These are phyloP conservation scores for Aphelinus certus DNA, from an alignment of 1,140 invertebrate species.

Conservation along the genomic window DNA sequence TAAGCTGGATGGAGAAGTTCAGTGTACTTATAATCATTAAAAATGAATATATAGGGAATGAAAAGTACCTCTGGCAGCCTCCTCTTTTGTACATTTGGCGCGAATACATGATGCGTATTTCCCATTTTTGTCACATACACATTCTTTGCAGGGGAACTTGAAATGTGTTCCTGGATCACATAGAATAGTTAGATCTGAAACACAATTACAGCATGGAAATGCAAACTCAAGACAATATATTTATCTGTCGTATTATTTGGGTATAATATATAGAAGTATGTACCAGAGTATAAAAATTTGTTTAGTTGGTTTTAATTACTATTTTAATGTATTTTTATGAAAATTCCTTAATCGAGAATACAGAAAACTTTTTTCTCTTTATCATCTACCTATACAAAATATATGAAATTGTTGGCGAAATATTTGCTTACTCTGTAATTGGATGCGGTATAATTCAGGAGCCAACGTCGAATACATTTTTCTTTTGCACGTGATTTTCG, in stretches of 20 bases:
- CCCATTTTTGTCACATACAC: slow-evolving; percentile 1
- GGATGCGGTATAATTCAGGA: background rate
- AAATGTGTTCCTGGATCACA: slow-evolving; percentile 1
- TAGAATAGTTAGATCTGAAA: background rate
- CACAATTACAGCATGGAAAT: too few species aligned
- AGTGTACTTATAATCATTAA: too few species aligned
- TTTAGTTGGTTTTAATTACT: background rate
- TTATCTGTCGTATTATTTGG: too few species aligned
- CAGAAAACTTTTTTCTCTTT: too few species aligned
- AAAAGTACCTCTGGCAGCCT: background rate
- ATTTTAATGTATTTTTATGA: background rate
- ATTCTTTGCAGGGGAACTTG: background rate
- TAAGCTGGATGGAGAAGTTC: too few species aligned
- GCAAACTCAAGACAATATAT: too few species aligned
- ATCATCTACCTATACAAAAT: too few species aligned
- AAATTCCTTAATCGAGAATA: too few species aligned
- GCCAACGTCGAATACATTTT: slow-evolving; percentile 4
- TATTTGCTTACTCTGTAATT: slow-evolving; percentile 7
- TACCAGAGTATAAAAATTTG: too few species aligned
- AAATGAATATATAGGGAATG: too few species aligned
- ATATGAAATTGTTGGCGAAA: background rate
- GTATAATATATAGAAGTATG: background rate
- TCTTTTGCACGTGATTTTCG: slow-evolving; percentile 10
- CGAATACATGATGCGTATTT: background rate
- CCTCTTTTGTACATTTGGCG: background rate